phyloP scores from a whole-genome alignment of 2,888 invertebrate genomes.

The Serripes groenlandicus region DNA sequence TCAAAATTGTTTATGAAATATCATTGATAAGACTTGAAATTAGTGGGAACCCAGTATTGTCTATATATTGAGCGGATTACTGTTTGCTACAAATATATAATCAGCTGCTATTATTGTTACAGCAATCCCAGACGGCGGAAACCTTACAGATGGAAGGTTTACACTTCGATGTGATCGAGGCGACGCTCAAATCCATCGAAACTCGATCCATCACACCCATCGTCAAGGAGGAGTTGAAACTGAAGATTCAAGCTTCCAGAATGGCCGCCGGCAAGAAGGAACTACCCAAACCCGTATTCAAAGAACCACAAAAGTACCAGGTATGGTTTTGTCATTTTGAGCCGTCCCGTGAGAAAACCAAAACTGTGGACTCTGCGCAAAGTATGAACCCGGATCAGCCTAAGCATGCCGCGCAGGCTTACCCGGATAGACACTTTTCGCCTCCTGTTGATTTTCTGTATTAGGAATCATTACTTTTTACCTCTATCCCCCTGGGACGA shows the following conservation, averaged over 20 bases:
- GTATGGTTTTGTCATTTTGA: conserved; percentile 14
- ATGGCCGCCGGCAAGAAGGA: conserved; percentile 57
- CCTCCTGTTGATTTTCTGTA: no score
- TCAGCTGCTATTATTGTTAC: no score
- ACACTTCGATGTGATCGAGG: conserved; percentile 46
- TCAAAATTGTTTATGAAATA: no score
- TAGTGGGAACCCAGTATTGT: no score
- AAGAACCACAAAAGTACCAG: conserved; percentile 55
- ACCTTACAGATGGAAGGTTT: conserved; percentile 26
- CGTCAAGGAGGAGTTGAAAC: conserved; percentile 78
- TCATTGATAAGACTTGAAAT: no score
- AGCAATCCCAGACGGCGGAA: not conserved
- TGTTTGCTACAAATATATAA: no score
- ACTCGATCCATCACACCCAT: conserved; percentile 64
- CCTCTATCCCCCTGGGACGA: no score
- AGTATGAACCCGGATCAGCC: not conserved
- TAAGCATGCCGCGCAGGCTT: no score
- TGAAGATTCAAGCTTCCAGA: conserved; percentile 55
- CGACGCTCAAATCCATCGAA: conserved; percentile 39
- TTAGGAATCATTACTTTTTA: no score
- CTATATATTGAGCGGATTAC: no score
- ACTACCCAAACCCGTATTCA: conserved; percentile 54
- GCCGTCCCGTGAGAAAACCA: not conserved
- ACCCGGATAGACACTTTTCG: no score
- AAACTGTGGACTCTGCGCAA: not conserved